These are phyloP conservation scores for Syrmaticus mikado DNA, from an alignment of 2,113 vertebrate genomes.

Conservation along the genomic window DNA sequence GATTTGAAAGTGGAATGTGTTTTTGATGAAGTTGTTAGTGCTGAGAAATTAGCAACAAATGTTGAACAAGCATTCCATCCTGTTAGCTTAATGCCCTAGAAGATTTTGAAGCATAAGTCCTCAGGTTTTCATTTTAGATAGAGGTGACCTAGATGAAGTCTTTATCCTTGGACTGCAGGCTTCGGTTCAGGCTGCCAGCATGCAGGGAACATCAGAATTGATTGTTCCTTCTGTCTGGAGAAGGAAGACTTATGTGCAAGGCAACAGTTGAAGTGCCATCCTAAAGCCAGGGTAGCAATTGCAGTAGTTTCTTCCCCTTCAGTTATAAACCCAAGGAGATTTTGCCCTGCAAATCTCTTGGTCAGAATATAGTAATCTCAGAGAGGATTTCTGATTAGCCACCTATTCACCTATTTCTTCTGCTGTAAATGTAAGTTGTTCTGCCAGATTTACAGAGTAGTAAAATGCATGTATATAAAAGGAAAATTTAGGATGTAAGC, in stretches of 20 bases:
- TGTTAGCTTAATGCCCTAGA: not conserved
- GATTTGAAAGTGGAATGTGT: not conserved
- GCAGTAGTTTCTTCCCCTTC: not conserved
- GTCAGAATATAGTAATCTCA: not conserved
- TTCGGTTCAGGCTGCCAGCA: not conserved
- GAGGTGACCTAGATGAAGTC: not conserved
- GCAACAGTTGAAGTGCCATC: not conserved
- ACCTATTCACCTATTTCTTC: not conserved
- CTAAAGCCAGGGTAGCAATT: not conserved
- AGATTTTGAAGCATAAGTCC: not conserved
- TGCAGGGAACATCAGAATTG: slow-evolving; percentile 3
- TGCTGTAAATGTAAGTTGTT: not conserved
- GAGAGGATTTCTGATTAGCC: not conserved
- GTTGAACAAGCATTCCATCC: not conserved
- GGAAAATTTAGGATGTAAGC: not conserved
- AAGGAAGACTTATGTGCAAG: slow-evolving; percentile 13
- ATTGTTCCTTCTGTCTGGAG: not conserved
- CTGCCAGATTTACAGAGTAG: not conserved
- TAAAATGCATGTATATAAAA: not conserved
- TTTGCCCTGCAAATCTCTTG: not conserved
- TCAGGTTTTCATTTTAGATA: not conserved
- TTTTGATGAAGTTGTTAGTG: not conserved
- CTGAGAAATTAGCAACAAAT: not conserved
- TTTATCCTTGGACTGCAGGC: not conserved
- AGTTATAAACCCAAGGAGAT: not conserved